These are phyloP conservation scores for Palythoa grandiflora DNA, from an alignment of 92 coral and sea anemone genomes.

Conservation along the genomic window DNA sequence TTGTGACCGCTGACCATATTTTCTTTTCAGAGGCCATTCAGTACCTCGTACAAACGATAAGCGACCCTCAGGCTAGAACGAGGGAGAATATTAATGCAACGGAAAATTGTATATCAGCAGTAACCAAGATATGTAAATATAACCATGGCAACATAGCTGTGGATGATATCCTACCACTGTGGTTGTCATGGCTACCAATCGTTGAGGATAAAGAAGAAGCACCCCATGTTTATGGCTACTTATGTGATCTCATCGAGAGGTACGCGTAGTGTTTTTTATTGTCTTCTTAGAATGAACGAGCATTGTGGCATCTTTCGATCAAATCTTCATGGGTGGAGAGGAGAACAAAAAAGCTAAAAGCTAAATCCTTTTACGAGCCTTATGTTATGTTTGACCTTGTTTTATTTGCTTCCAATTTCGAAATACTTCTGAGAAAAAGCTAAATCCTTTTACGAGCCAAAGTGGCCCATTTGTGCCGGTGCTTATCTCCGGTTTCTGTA, in stretches of 20 bases:
- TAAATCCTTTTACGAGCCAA: no score
- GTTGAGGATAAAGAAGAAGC: conserved; percentile 98
- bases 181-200: conserved; percentile 94
- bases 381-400: no score
- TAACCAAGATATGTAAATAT: conserved; percentile 96
- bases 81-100: conserved; percentile 98
- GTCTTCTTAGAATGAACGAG: not conserved
- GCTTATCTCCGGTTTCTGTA: no score
- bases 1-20: not conserved
- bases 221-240: conserved; percentile 95
- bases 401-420: no score
- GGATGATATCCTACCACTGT: conserved; percentile 85
- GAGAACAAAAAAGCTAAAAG: no score
- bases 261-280: conserved; percentile 45
- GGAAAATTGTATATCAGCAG: conserved; percentile 98
- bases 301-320: no score
- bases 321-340: no score
- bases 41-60: conserved; percentile 79
- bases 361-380: no score
- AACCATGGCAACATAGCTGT: conserved; percentile 97
- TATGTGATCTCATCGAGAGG: conserved; percentile 95
- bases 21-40: conserved; percentile 84
- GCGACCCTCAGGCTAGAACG: conserved; percentile 84
- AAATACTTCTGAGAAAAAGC: no score
- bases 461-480: no score